These are phyloP conservation scores for Trissolcus brochymenae DNA, from an alignment of 2,888 invertebrate genomes.

Conservation along the genomic window DNA sequence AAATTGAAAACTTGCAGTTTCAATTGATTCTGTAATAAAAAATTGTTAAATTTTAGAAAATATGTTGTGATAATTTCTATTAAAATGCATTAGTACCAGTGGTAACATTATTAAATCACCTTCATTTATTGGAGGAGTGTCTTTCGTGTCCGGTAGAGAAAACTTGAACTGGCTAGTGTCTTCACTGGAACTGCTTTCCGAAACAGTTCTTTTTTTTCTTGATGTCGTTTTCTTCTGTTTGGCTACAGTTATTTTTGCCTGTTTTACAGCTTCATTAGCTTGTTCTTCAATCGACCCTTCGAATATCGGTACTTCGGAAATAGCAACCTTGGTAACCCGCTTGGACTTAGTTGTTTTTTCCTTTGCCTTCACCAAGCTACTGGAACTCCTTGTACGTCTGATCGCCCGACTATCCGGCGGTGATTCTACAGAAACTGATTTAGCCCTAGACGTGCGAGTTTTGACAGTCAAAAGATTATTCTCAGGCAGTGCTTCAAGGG, in stretches of 20 bases:
- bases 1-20: conserved; percentile 19
- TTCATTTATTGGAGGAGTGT: conserved; percentile 21
- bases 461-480: too few relatives aligned
- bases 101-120: conserved; percentile 11
- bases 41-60: background rate
- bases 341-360: conserved; percentile 9
- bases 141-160: conserved; percentile 26
- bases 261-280: conserved; percentile 12
- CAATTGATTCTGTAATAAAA: conserved; percentile 3
- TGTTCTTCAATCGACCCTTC: conserved; percentile 29
- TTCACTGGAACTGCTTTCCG: conserved; percentile 25
- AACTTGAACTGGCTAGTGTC: conserved; percentile 10
- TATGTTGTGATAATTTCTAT: too few relatives aligned
- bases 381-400: conserved; percentile 35
- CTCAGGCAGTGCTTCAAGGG: conserved; percentile 12
- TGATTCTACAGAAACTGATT: conserved; percentile 40
- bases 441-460: conserved; percentile 3
- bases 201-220: conserved; percentile 15
- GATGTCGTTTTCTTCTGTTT: conserved; percentile 8
- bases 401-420: background rate
- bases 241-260: conserved; percentile 2
- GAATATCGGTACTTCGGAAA: conserved; percentile 1
- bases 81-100: background rate
- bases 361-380: conserved; percentile 28
- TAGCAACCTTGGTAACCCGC: background rate